A percentile compares a stretch with the other conserved stretches of the same genome.
These are phyloP conservation scores for Mesitornis unicolor DNA, from an alignment of 2,113 vertebrate species.

Conservation along the genomic window DNA sequence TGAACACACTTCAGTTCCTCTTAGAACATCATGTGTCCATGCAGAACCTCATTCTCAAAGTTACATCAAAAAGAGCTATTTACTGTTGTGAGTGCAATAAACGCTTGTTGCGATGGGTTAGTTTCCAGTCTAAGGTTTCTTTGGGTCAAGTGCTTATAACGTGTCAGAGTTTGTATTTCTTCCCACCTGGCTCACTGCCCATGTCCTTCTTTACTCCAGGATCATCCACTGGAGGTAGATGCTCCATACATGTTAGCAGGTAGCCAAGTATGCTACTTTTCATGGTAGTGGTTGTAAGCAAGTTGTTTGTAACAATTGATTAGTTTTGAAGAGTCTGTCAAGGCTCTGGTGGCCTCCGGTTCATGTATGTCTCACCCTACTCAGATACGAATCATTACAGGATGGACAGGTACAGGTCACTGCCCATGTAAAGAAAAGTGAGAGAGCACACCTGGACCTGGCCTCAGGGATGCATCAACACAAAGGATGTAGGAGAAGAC, in stretches of 20 bases:
- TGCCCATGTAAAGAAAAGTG: neutral
- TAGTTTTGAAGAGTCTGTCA: neutral
- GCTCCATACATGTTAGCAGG: neutral
- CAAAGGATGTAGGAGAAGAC: neutral
- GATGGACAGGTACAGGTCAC: neutral
- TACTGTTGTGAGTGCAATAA: neutral
- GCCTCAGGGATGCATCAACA: neutral
- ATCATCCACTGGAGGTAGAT: neutral
- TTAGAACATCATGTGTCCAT: neutral
- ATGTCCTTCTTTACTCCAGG: neutral
- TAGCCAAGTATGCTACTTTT: neutral
- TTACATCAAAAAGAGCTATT: neutral
- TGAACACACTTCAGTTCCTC: neutral
- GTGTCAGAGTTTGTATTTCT: neutral
- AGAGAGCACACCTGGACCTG: neutral
- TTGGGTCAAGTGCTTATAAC: neutral
- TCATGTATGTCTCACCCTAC: neutral
- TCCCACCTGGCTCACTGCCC: neutral
- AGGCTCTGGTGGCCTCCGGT: neutral
- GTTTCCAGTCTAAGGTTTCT: neutral
- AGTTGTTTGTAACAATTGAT: neutral
- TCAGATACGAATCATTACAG: rapidly evolving
- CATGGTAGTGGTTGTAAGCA: neutral
- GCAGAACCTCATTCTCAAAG: neutral
- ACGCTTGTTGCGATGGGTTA: neutral